Evolutionary conservation across 2,888 invertebrate species (phyloP).

Genomic region (Brachypalpus laphriformis): DNA sequence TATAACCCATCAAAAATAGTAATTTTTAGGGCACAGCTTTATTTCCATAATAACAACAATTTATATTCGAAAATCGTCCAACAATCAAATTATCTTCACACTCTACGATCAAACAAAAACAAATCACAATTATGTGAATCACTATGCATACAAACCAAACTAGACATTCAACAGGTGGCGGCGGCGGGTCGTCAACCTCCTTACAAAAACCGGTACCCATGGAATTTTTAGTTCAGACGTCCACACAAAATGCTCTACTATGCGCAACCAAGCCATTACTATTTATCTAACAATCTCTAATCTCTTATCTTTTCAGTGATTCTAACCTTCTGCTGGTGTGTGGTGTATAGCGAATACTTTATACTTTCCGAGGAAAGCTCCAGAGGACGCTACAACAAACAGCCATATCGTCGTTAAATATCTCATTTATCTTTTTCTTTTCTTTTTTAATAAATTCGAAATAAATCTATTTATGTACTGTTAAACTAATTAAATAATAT

Average conservation of each 20-base stretch:
- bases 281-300: conserved; percentile 24
- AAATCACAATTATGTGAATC: neutral
- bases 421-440: neutral
- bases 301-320: conserved; percentile 85
- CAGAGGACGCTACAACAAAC: conserved; percentile 89
- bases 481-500: conserved; percentile 61
- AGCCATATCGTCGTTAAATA: conserved; percentile 85
- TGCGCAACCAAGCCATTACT: neutral
- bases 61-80: neutral
- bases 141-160: neutral
- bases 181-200: neutral
- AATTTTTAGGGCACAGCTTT: neutral
- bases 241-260: neutral
- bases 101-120: neutral
- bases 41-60: neutral
- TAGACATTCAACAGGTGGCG: neutral
- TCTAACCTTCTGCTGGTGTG: conserved; percentile 91
- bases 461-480: conserved; percentile 51
- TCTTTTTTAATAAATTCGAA: conserved; percentile 9
- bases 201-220: conserved; percentile 1
- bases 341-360: conserved; percentile 92
- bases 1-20: no score
- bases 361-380: conserved; percentile 88
- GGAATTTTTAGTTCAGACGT: neutral
- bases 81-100: neutral